Percentiles rank a stretch among this genome's conserved stretches.
Evolutionary conservation across 1,140 invertebrate genomes (phyloP).

Genomic region (Eubasilissa regina): DNA sequence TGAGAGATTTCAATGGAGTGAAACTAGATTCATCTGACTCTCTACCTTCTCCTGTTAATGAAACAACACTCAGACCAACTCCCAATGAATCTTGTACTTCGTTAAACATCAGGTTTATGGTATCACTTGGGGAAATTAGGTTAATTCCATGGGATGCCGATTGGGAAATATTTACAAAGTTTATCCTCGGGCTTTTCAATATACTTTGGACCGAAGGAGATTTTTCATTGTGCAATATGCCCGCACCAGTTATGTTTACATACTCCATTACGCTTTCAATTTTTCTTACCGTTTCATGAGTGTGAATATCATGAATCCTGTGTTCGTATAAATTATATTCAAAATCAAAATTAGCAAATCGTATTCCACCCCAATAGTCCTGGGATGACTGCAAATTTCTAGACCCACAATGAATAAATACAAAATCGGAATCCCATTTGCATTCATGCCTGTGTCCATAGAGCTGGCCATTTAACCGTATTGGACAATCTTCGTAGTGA

Average conservation of each 20-base stretch:
- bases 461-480: slow-evolving; percentile 90
- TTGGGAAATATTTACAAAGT: slow-evolving; percentile 86
- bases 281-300: slow-evolving; percentile 78
- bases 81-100: slow-evolving; percentile 89
- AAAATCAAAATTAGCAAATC: slow-evolving; percentile 92
- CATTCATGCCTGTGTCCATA: slow-evolving; percentile 89
- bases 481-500: slow-evolving; percentile 88
- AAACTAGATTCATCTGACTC: slow-evolving; percentile 91
- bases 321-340: slow-evolving; percentile 89
- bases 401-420: slow-evolving; percentile 94
- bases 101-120: slow-evolving; percentile 80
- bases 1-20: slow-evolving; percentile 85
- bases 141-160: slow-evolving; percentile 95
- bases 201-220: slow-evolving; percentile 93
- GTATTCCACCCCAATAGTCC: slow-evolving; percentile 96
- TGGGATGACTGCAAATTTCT: slow-evolving; percentile 79
- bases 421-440: slow-evolving; percentile 90
- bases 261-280: slow-evolving; percentile 86
- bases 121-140: slow-evolving; percentile 89
- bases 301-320: slow-evolving; percentile 85
- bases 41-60: slow-evolving; percentile 93
- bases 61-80: slow-evolving; percentile 90
- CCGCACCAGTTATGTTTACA: slow-evolving; percentile 94
- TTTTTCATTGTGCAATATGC: slow-evolving; percentile 96
- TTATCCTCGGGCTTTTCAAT: slow-evolving; percentile 86